Conservation (phyloP, 2,888 invertebrate genomes). For the Troides aeacus region DNA sequence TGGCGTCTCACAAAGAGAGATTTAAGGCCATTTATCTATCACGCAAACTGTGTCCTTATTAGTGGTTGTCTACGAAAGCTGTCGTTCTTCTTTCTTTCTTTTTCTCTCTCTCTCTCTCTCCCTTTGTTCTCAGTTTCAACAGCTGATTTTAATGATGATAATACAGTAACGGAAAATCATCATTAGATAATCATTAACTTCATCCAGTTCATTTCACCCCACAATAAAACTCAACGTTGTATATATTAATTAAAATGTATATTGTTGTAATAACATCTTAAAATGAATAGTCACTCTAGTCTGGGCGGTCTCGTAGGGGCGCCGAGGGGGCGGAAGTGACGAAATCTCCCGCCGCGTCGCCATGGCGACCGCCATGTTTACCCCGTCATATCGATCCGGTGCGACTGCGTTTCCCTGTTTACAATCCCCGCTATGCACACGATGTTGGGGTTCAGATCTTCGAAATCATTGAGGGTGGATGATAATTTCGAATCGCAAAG, state of each 20-base stretch:
- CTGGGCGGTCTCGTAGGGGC: conserved; percentile 30
- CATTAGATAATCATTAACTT: background rate
- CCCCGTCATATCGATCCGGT: conserved; percentile 72
- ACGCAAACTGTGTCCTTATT: no score
- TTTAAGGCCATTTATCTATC: no score
- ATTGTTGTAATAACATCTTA: background rate
- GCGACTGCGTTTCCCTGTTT: conserved; percentile 61
- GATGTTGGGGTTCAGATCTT: conserved; percentile 32
- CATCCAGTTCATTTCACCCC: background rate
- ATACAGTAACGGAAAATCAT: background rate
- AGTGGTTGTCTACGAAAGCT: no score
- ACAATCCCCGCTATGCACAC: conserved; percentile 47
- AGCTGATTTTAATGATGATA: background rate
- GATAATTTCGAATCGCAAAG: conserved; percentile 4
- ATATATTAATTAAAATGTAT: background rate
- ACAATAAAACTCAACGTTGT: background rate
- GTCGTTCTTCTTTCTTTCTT: no score
- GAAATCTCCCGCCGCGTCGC: conserved; percentile 66
- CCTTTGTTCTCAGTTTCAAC: no score
- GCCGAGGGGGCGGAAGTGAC: conserved; percentile 58
- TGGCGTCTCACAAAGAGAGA: no score
- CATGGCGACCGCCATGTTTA: conserved; percentile 77
- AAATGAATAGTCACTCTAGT: background rate
- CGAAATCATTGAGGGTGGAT: conserved; percentile 26
- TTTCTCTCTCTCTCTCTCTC: no score